Evolutionary conservation across 2,888 invertebrate species (phyloP).

Genomic region (Mythimna loreyi): DNA sequence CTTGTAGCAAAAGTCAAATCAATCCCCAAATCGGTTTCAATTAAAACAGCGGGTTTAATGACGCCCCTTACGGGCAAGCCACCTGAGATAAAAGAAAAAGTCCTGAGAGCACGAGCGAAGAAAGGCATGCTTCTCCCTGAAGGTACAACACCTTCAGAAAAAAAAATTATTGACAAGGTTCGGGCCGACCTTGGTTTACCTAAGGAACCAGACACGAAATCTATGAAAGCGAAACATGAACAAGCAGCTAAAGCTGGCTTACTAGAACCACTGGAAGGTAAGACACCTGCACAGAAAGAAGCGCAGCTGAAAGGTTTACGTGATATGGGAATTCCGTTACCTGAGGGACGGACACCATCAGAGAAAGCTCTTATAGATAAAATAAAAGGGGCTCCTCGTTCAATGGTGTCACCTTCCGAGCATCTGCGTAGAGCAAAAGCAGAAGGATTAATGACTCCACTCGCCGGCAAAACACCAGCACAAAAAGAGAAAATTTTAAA

Average conservation of each 20-base stretch:
- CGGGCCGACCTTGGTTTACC: constrained; percentile 55
- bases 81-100: constrained; percentile 17
- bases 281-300: constrained; percentile 2
- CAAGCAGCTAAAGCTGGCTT: constrained; percentile 2
- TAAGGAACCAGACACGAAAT: constrained; percentile 16
- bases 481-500: constrained; percentile 61
- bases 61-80: constrained; percentile 65
- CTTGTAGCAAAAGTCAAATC: constrained; percentile 24
- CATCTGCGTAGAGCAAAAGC: constrained; percentile 41
- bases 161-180: constrained; percentile 45
- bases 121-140: constrained; percentile 1
- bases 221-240: background rate
- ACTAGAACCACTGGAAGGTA: constrained; percentile 1
- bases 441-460: constrained; percentile 10
- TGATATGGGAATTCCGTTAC: constrained; percentile 8
- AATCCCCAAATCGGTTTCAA: background rate
- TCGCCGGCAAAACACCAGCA: constrained; percentile 50
- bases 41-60: constrained; percentile 4
- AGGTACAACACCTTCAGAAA: constrained; percentile 61
- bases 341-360: constrained; percentile 2
- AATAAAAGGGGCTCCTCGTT: background rate
- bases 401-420: background rate
- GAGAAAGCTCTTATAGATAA: constrained; percentile 11
- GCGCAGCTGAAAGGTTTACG: background rate
- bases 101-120: constrained; percentile 26